Base-by-base conservation (phyloP, 2,113 vertebrate genomes). In the Diadophis punctatus region DNA sequence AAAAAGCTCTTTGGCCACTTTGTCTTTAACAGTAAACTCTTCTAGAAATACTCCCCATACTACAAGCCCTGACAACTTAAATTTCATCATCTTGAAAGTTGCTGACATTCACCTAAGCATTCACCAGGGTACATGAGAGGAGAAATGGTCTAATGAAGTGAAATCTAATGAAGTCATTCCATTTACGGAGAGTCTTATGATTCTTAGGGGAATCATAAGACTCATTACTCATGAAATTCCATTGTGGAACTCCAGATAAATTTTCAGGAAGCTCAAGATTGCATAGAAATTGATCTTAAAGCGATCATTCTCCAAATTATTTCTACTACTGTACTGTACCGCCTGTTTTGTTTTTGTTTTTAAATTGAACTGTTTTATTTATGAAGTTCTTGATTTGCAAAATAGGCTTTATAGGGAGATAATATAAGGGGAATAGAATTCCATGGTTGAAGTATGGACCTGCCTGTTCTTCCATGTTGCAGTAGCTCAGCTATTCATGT, bases 401-500 rank as follows among this genome's bases (percentile, higher is more conserved):
- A 92, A 34, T 80, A 23, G 46, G 27, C 51, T 63, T 92, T 89
- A 7, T 18, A 22, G 53, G 5, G 39, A 30, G 3, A 22, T n/a
- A 30, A 30, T 48, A 20, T 55, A 9, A 56, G 88, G 52, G 30
- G 74, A 93, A 74, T 0, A 92, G 0, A 2, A 74, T 90, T 93
- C 68, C 49, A 39, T 91, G 30, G 91, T 27, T 91, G 58, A 93
- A 94, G 8, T 7, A 86, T 95, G 60, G 94, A 27, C 22, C 0
- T 0, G 43, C 34, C 90, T 34, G 18, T 56, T 94, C 53, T 91
- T 94, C 90, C 91, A 43, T 48, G 16, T 90, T 51, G 95, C 34
- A 92, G 3, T 5, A 89, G 1, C 8, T 95, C 88, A 87, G 93
- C 96, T 92, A 53, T 80, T 90, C 52, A 92, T 92, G 1, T 92